phyloP scores from a whole-genome alignment of 2,113 vertebrate genomes.

The Clarias macrocephalus region DNA sequence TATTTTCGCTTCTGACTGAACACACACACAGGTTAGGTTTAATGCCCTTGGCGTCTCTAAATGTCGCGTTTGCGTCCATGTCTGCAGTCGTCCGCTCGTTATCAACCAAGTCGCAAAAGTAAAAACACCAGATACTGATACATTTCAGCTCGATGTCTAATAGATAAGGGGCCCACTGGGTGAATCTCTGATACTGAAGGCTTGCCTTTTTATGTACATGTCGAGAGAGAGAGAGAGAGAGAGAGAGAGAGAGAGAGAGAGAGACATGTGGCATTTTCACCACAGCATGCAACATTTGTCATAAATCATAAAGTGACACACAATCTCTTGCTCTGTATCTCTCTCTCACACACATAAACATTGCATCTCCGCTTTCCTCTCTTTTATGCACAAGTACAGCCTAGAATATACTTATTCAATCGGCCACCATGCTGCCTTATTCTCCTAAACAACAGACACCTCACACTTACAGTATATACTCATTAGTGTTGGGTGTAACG shows the following conservation, averaged over 20 bases:
- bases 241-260: neutral
- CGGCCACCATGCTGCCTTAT: neutral
- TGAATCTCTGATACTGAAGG: neutral
- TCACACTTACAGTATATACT: neutral
- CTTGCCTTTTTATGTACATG: neutral
- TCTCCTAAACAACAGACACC: neutral
- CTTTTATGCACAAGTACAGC: neutral
- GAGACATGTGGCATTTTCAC: neutral
- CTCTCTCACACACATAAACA: neutral
- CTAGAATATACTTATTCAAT: neutral
- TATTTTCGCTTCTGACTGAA: neutral
- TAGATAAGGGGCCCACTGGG: neutral
- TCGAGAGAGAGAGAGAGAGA: neutral
- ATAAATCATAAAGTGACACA: neutral
- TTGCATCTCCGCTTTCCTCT: neutral
- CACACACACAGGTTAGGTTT: neutral
- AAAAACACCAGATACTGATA: slow-evolving; percentile 4
- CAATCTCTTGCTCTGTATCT: neutral
- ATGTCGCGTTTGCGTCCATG: neutral
- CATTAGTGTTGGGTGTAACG: too few relatives aligned
- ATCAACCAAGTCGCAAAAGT: neutral
- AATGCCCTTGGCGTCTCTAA: neutral
- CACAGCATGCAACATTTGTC: neutral
- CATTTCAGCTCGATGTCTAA: neutral
- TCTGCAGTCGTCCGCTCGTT: neutral